Conservation (phyloP, 2,888 invertebrate species). For the Stenurella melanura region DNA sequence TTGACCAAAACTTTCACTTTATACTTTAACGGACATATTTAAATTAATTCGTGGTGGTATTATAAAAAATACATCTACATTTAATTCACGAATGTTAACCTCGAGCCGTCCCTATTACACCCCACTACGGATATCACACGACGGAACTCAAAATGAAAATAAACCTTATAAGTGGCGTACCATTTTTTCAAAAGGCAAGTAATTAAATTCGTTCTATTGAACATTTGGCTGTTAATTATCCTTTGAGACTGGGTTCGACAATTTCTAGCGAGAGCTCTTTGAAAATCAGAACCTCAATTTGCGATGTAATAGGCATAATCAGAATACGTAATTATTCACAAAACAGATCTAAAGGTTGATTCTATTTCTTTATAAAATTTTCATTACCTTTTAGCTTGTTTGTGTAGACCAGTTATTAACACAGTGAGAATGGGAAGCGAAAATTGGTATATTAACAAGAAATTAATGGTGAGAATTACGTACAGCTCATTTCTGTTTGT, state of each 20-base stretch:
- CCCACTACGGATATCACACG: background rate
- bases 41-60: too few relatives aligned
- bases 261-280: background rate
- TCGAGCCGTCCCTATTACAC: too few relatives aligned
- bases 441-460: background rate
- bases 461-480: background rate
- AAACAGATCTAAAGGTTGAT: background rate
- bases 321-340: background rate
- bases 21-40: too few relatives aligned
- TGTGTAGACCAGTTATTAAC: background rate
- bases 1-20: too few relatives aligned
- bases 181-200: background rate
- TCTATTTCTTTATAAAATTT: background rate
- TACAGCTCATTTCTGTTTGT: background rate
- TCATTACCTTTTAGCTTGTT: constrained; percentile 7
- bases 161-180: background rate
- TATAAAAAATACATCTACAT: too few relatives aligned
- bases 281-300: constrained; percentile 3
- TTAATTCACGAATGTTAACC: too few relatives aligned
- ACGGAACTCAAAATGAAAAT: background rate
- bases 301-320: background rate
- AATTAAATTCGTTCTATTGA: background rate
- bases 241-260: background rate
- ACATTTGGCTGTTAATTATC: constrained; percentile 7
- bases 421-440: background rate